Evolutionary conservation across 23 tunicate genomes (phyloP).

Genomic region (Corella eumyota): DNA sequence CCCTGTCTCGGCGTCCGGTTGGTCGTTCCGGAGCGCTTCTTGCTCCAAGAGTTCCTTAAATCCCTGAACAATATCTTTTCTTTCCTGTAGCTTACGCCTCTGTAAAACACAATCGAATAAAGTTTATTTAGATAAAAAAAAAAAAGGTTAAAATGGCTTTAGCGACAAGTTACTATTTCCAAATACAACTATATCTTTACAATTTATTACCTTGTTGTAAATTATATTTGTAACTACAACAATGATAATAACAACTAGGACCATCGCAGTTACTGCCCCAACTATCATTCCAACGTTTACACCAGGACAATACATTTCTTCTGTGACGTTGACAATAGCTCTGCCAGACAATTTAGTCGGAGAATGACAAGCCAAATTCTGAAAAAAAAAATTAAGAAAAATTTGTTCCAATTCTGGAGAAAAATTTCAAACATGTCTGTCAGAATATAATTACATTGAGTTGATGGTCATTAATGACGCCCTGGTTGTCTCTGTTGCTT

Average conservation of each 20-base stretch:
- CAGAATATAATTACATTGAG: no score
- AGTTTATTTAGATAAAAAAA: background rate
- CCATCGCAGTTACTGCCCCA: background rate
- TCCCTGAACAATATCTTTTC: conserved; percentile 58
- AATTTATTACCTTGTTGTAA: background rate
- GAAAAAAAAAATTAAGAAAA: no score
- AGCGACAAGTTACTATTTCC: no score
- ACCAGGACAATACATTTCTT: background rate
- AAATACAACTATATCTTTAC: no score
- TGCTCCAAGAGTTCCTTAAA: conserved; percentile 55
- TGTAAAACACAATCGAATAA: background rate
- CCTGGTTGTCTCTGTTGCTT: no score
- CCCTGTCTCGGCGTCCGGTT: conserved; percentile 25
- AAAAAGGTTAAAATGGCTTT: no score
- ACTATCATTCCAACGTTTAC: background rate
- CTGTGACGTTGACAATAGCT: background rate
- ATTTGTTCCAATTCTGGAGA: no score
- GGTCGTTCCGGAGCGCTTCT: conserved; percentile 29
- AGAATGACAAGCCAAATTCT: conserved; percentile 2
- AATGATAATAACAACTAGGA: background rate
- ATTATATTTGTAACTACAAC: background rate
- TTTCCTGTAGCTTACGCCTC: conserved; percentile 54
- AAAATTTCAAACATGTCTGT: background rate
- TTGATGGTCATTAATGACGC: no score
- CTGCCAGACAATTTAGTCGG: background rate